Base-by-base conservation (phyloP, 2,888 invertebrate genomes). In the Dynastes maya region DNA sequence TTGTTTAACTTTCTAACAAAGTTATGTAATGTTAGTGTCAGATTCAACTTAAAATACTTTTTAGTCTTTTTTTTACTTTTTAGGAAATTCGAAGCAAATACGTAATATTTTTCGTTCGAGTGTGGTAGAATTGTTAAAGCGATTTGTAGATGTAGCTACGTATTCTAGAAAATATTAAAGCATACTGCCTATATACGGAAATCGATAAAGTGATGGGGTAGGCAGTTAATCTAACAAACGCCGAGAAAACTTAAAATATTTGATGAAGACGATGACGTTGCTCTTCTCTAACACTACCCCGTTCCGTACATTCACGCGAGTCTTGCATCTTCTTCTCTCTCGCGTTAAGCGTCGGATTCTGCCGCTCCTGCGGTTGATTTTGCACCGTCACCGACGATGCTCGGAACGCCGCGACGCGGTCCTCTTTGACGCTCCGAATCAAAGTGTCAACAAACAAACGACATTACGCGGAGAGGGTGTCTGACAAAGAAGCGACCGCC, bases 371-470 rank as follows among this genome's bases (percentile, higher is more conserved):
- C 78, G 76, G 78, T 78, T 78, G 78, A 78, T 78, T 78, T 78
- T 78, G 78, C 78, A 72, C 64, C 61, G 78, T 78, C 78, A 78
- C 78, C 63, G 78, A 51, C 63, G 70, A 8, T 58, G 55, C 8
- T n/a, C 55, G 16, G 16, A 45, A 45, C 55, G 55, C 8, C 55
- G 49, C 65, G 40, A 65, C 67, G 76, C 76, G 76, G 77, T 74
- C 78, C 80, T 81, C 83, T 82, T 82, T 82, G 83, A 82, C 83
- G 82, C 82, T 81, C 80, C 80, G 77, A 83, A 84, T 84, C 84
- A 84, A 83, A 85, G 87, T 86, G 87, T 87, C 87, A 87, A 88
- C 87, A 88, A 87, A 88, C 87, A 87, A 87, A 87, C 86, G 87
- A 86, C 86, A 86, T 87, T 87, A 87, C 84, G 82, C 79, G 83